These are phyloP conservation scores for Pseudopleuronectes americanus DNA, from an alignment of 2,797 vertebrate species.

Conservation along the genomic window DNA sequence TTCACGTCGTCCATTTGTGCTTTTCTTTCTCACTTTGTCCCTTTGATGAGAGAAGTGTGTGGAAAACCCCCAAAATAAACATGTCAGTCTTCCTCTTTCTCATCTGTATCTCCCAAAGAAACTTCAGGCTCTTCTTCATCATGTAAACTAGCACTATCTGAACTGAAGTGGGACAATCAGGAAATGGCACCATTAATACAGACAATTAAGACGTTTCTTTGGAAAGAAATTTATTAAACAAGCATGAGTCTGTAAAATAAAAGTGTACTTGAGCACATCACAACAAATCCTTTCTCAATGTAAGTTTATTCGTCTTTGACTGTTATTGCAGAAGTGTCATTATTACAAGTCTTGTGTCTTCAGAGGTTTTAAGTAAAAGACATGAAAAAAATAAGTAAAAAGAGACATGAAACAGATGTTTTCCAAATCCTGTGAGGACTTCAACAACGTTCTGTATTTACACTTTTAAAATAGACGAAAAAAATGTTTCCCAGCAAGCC, in stretches of 20 bases:
- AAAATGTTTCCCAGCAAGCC: slow-evolving; percentile 4
- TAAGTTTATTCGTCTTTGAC: slow-evolving; percentile 23
- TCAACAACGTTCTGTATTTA: neutral
- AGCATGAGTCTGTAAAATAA: slow-evolving; percentile 34
- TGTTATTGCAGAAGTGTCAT: slow-evolving; percentile 3
- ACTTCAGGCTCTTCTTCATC: neutral
- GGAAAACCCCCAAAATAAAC: slow-evolving; percentile 12
- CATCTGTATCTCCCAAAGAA: neutral
- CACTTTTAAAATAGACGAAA: slow-evolving; percentile 5
- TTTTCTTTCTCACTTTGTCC: neutral
- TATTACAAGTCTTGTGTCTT: neutral
- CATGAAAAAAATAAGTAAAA: neutral
- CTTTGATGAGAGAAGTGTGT: neutral
- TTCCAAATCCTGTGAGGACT: slow-evolving; percentile 8
- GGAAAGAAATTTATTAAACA: slow-evolving; percentile 64
- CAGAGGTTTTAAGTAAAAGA: slow-evolving; percentile 1
- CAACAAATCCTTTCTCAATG: slow-evolving; percentile 7
- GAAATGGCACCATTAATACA: neutral
- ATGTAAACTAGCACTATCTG: neutral
- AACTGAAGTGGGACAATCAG: neutral
- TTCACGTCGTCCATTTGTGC: no score
- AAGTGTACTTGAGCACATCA: slow-evolving; percentile 17
- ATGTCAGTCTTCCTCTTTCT: neutral
- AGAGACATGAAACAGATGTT: neutral
- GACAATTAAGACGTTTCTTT: slow-evolving; percentile 25